Conservation (phyloP, 2,888 invertebrate genomes). For the Luperina nickerlii region DNA sequence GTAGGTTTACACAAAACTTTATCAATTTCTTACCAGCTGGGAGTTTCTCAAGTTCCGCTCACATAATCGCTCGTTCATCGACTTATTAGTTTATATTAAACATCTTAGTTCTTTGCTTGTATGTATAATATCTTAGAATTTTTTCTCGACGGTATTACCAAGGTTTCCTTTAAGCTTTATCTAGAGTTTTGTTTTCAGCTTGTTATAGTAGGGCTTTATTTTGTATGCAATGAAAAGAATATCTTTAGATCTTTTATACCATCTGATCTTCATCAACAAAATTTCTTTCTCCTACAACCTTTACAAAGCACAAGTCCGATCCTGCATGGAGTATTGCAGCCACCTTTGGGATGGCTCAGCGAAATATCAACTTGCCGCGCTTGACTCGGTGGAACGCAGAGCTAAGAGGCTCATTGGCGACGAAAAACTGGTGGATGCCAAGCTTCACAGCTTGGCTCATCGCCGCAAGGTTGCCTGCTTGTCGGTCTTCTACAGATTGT, state of each 20-base stretch:
- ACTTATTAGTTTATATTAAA: conserved; percentile 62
- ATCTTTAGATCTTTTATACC: neutral
- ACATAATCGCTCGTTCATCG: conserved; percentile 57
- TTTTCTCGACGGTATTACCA: conserved; percentile 31
- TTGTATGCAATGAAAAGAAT: neutral
- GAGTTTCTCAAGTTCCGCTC: conserved; percentile 43
- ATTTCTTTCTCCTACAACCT: neutral
- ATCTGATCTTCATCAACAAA: neutral
- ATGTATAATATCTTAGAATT: conserved; percentile 26
- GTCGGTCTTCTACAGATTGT: too few species aligned
- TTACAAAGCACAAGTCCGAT: too few species aligned
- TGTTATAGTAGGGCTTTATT: conserved; percentile 12
- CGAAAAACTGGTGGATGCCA: too few species aligned
- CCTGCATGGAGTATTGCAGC: too few species aligned
- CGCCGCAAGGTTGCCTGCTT: too few species aligned
- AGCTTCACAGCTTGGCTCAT: too few species aligned
- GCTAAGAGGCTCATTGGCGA: too few species aligned
- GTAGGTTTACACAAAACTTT: conserved; percentile 45
- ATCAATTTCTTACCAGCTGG: conserved; percentile 35
- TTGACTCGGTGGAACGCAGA: too few species aligned
- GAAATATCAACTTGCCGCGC: too few species aligned
- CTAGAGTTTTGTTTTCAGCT: conserved; percentile 1
- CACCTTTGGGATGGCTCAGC: too few species aligned
- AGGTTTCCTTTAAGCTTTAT: conserved; percentile 21
- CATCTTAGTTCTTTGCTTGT: conserved; percentile 37